A percentile compares a stretch with the other conserved stretches of the same genome.
Evolutionary conservation across 1,140 invertebrate species (phyloP).

Genomic region (Drosophila equinoxialis): DNA sequence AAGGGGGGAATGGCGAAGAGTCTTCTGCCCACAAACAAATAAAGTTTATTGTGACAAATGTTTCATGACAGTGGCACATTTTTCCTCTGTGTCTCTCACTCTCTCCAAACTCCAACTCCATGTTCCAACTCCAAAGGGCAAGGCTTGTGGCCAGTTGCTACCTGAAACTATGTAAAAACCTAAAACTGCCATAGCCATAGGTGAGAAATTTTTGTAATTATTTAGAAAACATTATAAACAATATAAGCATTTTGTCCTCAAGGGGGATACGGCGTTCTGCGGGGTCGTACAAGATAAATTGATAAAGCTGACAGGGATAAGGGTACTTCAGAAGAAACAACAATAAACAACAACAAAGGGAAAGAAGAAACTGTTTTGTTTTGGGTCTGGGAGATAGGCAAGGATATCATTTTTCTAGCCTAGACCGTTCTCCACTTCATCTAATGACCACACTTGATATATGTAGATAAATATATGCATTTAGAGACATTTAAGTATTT

Average conservation of each 20-base stretch:
- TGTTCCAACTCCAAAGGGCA: not conserved
- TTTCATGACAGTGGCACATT: constrained; percentile 76
- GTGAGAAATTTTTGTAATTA: constrained; percentile 71
- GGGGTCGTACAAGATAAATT: constrained; percentile 62
- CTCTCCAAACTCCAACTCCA: not conserved
- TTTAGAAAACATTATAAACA: constrained; percentile 59
- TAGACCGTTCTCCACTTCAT: constrained; percentile 10
- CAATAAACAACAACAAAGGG: not conserved
- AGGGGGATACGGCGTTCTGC: not conserved
- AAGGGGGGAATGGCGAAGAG: no score
- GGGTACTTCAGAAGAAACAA: constrained; percentile 18
- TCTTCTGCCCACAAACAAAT: constrained; percentile 62
- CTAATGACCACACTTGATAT: constrained; percentile 11
- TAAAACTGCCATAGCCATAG: constrained; percentile 1
- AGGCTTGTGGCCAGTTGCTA: not conserved
- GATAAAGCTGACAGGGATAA: constrained; percentile 58
- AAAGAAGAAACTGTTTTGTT: not conserved
- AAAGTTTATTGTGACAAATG: constrained; percentile 82
- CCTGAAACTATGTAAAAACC: not conserved
- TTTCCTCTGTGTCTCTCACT: constrained; percentile 13
- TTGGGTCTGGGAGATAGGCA: not conserved
- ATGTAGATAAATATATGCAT: not conserved
- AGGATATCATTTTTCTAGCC: constrained; percentile 12
- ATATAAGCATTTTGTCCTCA: constrained; percentile 46
- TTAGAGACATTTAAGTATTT: constrained; percentile 2